Percentiles rank a stretch among this genome's conserved stretches.
These are phyloP conservation scores for Misgurnus anguillicaudatus DNA, from an alignment of 2,113 vertebrate genomes.

Conservation along the genomic window DNA sequence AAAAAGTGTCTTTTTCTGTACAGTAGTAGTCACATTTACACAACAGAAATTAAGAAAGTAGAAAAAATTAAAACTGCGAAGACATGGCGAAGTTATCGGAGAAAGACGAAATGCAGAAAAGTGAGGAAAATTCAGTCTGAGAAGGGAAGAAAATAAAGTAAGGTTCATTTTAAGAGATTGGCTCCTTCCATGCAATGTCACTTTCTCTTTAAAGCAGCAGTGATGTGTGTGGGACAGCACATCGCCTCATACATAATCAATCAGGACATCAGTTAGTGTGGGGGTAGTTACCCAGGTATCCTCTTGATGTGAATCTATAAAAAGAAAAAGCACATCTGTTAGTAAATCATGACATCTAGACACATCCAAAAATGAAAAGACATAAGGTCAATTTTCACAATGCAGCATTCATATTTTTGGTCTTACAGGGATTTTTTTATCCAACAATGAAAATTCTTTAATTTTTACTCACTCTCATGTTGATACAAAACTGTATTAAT, in stretches of 20 bases:
- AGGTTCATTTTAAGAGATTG: constrained; percentile 54
- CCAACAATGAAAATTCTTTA: no score
- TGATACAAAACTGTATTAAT: no score
- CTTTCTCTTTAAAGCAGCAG: constrained; percentile 63
- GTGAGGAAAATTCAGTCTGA: constrained; percentile 13
- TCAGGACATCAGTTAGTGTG: not conserved
- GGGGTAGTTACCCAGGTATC: constrained; percentile 77
- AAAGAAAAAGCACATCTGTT: constrained; percentile 59
- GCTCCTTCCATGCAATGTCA: constrained; percentile 60
- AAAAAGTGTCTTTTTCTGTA: constrained; percentile 63
- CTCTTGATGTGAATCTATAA: constrained; percentile 97
- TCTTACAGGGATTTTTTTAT: no score
- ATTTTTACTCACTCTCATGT: no score
- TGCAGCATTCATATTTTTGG: no score
- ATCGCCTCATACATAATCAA: not conserved
- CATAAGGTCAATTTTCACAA: no score
- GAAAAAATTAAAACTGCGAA: constrained; percentile 62
- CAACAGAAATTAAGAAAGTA: constrained; percentile 66
- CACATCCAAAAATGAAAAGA: not conserved
- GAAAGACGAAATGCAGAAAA: not conserved
- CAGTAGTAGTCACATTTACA: constrained; percentile 94
- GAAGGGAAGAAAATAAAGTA: constrained; percentile 50
- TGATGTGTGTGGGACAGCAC: constrained; percentile 55
- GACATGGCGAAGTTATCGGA: constrained; percentile 11
- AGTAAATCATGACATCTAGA: no score